phyloP scores from a whole-genome alignment of 2,888 invertebrate species.

The Rugalucina vietnamica region DNA sequence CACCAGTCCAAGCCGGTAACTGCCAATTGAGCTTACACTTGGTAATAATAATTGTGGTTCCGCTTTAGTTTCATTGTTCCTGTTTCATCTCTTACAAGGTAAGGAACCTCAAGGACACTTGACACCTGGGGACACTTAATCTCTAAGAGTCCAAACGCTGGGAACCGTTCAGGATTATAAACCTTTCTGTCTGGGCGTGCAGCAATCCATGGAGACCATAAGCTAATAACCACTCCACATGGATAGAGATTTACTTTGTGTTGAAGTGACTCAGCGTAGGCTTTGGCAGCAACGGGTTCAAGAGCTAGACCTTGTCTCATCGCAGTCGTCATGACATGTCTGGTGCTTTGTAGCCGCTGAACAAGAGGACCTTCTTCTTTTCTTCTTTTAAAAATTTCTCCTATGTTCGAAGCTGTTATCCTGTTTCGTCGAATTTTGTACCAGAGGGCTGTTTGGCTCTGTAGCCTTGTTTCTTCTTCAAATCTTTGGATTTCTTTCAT shows the following conservation, averaged over 20 bases:
- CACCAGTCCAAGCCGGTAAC: slow-evolving; percentile 30
- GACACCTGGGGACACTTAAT: slow-evolving; percentile 37
- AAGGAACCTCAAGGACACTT: slow-evolving; percentile 24
- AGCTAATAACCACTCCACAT: slow-evolving; percentile 36
- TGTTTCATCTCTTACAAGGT: neutral
- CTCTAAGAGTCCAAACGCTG: slow-evolving; percentile 35
- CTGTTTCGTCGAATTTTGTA: slow-evolving; percentile 9
- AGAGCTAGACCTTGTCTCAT: slow-evolving; percentile 11
- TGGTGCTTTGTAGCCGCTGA: neutral
- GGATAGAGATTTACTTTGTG: slow-evolving; percentile 29
- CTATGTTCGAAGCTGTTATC: slow-evolving; percentile 26
- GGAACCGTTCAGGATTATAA: slow-evolving; percentile 16
- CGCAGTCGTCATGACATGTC: slow-evolving; percentile 14
- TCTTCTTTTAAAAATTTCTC: slow-evolving; percentile 11
- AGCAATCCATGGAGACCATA: slow-evolving; percentile 20
- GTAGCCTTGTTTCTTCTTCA: slow-evolving; percentile 10
- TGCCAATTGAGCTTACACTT: slow-evolving; percentile 26
- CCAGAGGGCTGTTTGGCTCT: slow-evolving; percentile 16
- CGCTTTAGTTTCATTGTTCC: slow-evolving; percentile 15
- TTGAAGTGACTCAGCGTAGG: slow-evolving; percentile 8
- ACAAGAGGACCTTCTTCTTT: neutral
- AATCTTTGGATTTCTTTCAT: neutral
- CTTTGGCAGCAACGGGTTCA: slow-evolving; percentile 20
- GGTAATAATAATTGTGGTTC: slow-evolving; percentile 35
- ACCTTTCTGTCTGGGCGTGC: slow-evolving; percentile 47